Evolutionary conservation across 1,140 invertebrate genomes (phyloP).

Genomic region (Tetraneura akinire): DNA sequence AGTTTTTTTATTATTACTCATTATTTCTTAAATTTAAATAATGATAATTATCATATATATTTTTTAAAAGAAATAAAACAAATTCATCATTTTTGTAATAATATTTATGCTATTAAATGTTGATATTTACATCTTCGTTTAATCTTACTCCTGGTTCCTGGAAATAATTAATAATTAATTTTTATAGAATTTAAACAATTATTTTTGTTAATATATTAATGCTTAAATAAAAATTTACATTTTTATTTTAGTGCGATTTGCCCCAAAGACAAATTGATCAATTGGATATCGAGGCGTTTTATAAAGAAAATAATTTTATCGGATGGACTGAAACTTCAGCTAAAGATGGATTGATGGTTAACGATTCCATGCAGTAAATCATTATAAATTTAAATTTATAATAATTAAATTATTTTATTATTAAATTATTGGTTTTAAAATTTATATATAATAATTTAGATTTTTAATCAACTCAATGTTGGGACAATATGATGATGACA

Average conservation of each 20-base stretch:
- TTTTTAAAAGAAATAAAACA: too few relatives aligned
- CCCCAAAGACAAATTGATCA: conserved; percentile 62
- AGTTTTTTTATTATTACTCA: too few relatives aligned
- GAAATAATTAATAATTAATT: too few relatives aligned
- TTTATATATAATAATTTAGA: conserved; percentile 8
- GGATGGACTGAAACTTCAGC: conserved; percentile 68
- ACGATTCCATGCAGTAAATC: conserved; percentile 64
- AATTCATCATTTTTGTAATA: too few relatives aligned
- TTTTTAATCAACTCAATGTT: conserved; percentile 45
- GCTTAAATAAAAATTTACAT: too few relatives aligned
- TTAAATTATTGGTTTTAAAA: neutral
- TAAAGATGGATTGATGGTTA: conserved; percentile 66
- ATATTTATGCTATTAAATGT: too few relatives aligned
- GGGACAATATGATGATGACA: conserved; percentile 25
- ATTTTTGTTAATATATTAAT: too few relatives aligned
- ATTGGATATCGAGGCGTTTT: conserved; percentile 65
- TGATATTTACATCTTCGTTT: too few relatives aligned
- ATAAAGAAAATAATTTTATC: conserved; percentile 66
- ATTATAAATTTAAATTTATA: neutral
- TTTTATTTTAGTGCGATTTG: conserved; percentile 62
- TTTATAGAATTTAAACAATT: too few relatives aligned
- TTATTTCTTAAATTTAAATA: too few relatives aligned
- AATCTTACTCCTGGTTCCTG: too few relatives aligned
- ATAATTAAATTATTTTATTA: neutral
- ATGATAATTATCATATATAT: too few relatives aligned